These are phyloP conservation scores for Girardinichthys multiradiatus DNA, from an alignment of 2,113 vertebrate genomes.

Conservation along the genomic window DNA sequence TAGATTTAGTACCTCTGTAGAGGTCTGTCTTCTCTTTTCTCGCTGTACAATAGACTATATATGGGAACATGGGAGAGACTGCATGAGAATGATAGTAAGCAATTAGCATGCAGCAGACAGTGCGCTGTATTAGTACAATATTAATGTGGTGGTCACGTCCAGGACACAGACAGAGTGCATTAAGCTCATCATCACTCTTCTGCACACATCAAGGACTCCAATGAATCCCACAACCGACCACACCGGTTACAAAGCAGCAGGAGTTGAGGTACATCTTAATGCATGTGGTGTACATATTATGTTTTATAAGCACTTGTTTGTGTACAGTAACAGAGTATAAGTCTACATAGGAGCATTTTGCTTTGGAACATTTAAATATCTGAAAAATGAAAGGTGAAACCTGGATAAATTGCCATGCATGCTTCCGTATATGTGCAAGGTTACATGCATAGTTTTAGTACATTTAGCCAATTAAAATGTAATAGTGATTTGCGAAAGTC, in stretches of 20 bases:
- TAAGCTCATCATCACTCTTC: slow-evolving; percentile 73
- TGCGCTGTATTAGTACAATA: slow-evolving; percentile 68
- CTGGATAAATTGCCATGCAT: background rate
- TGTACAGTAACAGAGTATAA: background rate
- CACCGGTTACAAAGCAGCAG: slow-evolving; percentile 53
- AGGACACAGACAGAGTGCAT: slow-evolving; percentile 73
- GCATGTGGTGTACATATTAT: background rate
- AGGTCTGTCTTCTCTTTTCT: slow-evolving; percentile 20
- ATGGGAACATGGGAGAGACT: slow-evolving; percentile 17
- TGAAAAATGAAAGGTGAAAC: slow-evolving; percentile 2
- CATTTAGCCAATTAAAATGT: slow-evolving; percentile 5
- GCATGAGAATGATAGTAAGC: slow-evolving; percentile 28
- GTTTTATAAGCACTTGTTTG: background rate
- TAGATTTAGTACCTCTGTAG: slow-evolving; percentile 30
- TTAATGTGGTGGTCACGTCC: slow-evolving; percentile 78
- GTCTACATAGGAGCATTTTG: slow-evolving; percentile 22
- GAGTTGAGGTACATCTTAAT: slow-evolving; percentile 33
- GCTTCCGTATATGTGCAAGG: background rate
- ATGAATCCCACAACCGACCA: slow-evolving; percentile 49
- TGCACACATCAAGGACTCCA: slow-evolving; percentile 73
- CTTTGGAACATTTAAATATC: slow-evolving; percentile 20
- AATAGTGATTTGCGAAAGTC: background rate
- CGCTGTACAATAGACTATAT: slow-evolving; percentile 22
- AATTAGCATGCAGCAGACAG: slow-evolving; percentile 73
- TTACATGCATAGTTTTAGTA: background rate